Conservation (phyloP, 2,797 vertebrate species). For the Paramormyrops hopkinsi region DNA sequence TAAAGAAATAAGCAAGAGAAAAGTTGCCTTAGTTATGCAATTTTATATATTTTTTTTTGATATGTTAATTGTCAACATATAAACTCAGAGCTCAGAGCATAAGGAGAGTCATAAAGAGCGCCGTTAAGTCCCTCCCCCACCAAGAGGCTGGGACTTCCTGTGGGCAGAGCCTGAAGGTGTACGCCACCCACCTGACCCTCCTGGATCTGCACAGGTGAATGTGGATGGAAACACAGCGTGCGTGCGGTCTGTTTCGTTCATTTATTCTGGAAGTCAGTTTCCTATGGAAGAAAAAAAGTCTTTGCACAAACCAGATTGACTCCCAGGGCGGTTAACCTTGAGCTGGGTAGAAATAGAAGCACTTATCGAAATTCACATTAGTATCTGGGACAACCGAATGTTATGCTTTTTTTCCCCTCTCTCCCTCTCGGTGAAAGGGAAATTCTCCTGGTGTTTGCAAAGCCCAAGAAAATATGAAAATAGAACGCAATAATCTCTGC, state of each 20-base stretch:
- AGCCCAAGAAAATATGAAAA: conserved; percentile 29
- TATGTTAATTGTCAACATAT: not conserved
- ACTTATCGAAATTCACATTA: conserved; percentile 15
- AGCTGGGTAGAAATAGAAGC: conserved; percentile 22
- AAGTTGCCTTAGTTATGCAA: not conserved
- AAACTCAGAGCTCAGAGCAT: not conserved
- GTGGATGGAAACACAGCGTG: not conserved
- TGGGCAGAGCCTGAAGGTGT: not conserved
- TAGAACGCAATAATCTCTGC: conserved; percentile 25
- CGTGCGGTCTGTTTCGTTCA: not conserved
- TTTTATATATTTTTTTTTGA: not conserved
- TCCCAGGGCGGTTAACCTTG: conserved; percentile 21
- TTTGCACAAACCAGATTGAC: conserved; percentile 16
- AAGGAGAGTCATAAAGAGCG: not conserved
- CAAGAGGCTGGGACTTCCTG: not conserved
- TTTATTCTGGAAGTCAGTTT: not conserved
- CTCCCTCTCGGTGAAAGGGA: conserved; percentile 29
- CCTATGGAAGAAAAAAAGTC: not conserved
- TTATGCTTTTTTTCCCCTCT: conserved; percentile 24
- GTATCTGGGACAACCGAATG: conserved; percentile 28
- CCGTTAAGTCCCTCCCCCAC: not conserved
- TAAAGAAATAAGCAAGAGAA: not conserved
- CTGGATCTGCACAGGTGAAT: not conserved
- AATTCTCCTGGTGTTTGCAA: conserved; percentile 29
- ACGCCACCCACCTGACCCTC: not conserved